Evolutionary conservation across 2,113 vertebrate species (phyloP).

Genomic region (Motacilla tschutschensis): DNA sequence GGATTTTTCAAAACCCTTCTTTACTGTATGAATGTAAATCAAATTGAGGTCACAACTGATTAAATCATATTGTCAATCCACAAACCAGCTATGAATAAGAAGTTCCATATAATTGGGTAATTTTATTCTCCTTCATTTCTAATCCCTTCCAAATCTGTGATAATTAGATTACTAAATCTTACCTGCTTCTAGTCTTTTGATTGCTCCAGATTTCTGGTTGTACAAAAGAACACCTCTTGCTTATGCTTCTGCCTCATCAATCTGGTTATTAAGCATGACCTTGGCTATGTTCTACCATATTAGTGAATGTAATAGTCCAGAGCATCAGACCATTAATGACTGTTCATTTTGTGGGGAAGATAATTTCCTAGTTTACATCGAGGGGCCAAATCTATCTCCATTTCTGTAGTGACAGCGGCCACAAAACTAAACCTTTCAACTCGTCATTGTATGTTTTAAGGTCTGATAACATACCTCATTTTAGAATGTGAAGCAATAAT

Average conservation of each 20-base stretch:
- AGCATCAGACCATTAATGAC: background rate
- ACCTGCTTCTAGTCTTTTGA: background rate
- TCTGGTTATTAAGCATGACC: background rate
- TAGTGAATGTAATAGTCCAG: background rate
- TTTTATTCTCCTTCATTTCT: background rate
- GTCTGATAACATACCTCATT: background rate
- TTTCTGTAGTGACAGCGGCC: background rate
- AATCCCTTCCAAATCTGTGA: background rate
- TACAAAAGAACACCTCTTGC: background rate
- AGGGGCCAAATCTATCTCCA: background rate
- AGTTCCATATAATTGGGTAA: background rate
- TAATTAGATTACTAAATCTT: background rate
- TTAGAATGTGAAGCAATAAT: background rate
- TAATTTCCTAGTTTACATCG: accelerated
- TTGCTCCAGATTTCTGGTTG: background rate
- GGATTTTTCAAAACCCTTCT: background rate
- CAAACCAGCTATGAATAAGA: background rate
- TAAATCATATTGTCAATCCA: background rate
- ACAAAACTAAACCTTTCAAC: background rate
- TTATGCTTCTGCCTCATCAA: background rate
- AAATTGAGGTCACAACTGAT: background rate
- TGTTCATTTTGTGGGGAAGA: background rate
- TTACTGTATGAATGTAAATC: background rate
- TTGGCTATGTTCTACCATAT: background rate
- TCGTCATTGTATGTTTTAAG: background rate